These are phyloP conservation scores for Nematostella vectensis DNA, from an alignment of 92 coral and sea anemone genomes.

Conservation along the genomic window DNA sequence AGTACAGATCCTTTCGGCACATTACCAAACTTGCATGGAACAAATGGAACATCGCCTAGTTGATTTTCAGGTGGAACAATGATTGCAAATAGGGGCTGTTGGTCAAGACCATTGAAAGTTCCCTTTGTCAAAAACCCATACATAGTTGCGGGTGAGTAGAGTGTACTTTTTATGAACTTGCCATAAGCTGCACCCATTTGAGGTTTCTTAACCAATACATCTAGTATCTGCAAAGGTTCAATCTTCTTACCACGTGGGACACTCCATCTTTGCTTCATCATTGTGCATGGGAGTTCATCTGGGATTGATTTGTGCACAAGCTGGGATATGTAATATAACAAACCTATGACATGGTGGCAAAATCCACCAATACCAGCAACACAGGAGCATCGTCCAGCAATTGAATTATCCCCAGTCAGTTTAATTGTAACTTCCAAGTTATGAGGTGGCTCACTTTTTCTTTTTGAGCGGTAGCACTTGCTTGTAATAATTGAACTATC, in stretches of 20 bases:
- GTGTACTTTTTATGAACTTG: slow-evolving; percentile 24
- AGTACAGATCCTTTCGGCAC: slow-evolving; percentile 28
- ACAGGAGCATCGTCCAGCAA: slow-evolving; percentile 25
- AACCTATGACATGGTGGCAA: slow-evolving; percentile 26
- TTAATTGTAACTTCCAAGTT: slow-evolving; percentile 4
- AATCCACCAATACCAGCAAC: slow-evolving; percentile 27
- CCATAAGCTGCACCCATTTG: slow-evolving; percentile 10
- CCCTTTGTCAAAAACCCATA: slow-evolving; percentile 22
- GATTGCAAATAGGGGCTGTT: slow-evolving; percentile 20
- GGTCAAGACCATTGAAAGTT: slow-evolving; percentile 8
- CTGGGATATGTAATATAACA: slow-evolving; percentile 6
- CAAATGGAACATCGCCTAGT: slow-evolving; percentile 15
- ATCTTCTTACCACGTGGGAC: slow-evolving; percentile 6
- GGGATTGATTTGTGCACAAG: slow-evolving; percentile 8
- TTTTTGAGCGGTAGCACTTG: slow-evolving; percentile 30
- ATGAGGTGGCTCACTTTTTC: slow-evolving; percentile 39
- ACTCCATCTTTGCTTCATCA: slow-evolving; percentile 13
- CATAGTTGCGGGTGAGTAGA: slow-evolving; percentile 23
- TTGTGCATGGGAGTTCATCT: slow-evolving; percentile 16
- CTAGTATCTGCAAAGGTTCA: slow-evolving; percentile 13
- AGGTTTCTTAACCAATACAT: slow-evolving; percentile 16
- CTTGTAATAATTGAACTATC: slow-evolving; percentile 7
- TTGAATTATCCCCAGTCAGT: not conserved
- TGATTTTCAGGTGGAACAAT: slow-evolving; percentile 9
- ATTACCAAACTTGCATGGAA: slow-evolving; percentile 31